A percentile compares a stretch with the other conserved stretches of the same genome.
phyloP scores from a whole-genome alignment of 2,888 invertebrate genomes.

The Flexamia atlantica region DNA sequence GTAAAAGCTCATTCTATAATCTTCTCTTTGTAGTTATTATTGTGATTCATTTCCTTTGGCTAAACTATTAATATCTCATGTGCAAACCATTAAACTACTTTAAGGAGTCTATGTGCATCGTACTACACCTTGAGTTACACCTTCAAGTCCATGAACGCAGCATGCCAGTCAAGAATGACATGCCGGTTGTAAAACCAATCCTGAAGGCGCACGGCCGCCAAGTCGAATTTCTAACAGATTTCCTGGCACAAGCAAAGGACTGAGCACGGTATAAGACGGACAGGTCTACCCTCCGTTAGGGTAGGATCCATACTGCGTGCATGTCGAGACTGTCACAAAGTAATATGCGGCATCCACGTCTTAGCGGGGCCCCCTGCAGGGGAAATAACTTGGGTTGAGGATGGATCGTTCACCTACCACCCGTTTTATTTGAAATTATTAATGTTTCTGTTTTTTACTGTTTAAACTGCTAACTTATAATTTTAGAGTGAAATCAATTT shows the following conservation, averaged over 20 bases:
- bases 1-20: too few relatives aligned
- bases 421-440: too few relatives aligned
- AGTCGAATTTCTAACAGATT: not conserved
- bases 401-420: not conserved
- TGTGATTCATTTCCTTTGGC: too few relatives aligned
- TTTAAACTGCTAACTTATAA: too few relatives aligned
- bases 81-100: too few relatives aligned
- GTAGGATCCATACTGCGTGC: slow-evolving; percentile 59
- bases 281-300: slow-evolving; percentile 5
- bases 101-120: too few relatives aligned
- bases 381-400: slow-evolving; percentile 14
- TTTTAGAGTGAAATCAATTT: too few relatives aligned
- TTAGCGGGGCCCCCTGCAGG: slow-evolving; percentile 47
- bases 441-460: too few relatives aligned
- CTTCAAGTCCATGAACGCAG: not conserved
- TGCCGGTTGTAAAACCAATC: not conserved
- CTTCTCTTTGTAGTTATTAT: too few relatives aligned
- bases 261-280: not conserved
- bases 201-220: not conserved
- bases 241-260: not conserved
- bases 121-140: not conserved
- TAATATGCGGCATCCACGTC: slow-evolving; percentile 49
- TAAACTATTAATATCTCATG: too few relatives aligned
- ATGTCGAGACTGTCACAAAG: slow-evolving; percentile 55
- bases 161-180: not conserved